Base-by-base conservation (phyloP, 2,797 vertebrate genomes). In the Margarornis squamiger region DNA sequence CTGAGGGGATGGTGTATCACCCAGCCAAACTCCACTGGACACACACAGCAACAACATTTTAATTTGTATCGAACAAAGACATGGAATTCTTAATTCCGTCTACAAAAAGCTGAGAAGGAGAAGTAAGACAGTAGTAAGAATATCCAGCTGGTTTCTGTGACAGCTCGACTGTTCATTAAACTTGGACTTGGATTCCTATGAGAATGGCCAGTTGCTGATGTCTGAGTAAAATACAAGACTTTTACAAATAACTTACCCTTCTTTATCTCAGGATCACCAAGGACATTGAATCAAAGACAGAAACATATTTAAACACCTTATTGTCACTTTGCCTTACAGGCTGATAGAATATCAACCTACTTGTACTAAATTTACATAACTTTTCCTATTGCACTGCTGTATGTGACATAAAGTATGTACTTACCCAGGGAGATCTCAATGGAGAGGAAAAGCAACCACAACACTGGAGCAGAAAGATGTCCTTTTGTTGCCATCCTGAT, bases 401-500 rank as follows among this genome's bases (percentile, higher is more conserved):
- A 54, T 15, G 21, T 20, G 43, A 92, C 93, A 86, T 54, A 32
- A 84, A 62, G 12, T n/a, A 43, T 9, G 16, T 72, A 81, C 96
- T 93, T 88, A 97, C 94, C 76, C 26, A 90, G n/a, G 36, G 79
- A 94, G 32, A 73, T 17, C 5, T 48, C 66, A 73, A 90, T 6
- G 29, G 23, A 70, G 55, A 93, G 39, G 22, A 93, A 36, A 61
- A 86, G 29, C 21, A 93, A 18, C 49, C 76, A 86, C 51, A 92
- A n/a, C 14, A 52, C 26, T 41, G 43, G 48, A 51, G 45, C 7
- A 72, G 62, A 86, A 84, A 78, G 23, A 70, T 52, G 39, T 58
- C 23, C 65, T 67, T 88, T 72, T 55, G 9, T 73, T 86, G n/a
- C 30, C 95, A 96, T 96, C 38, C 63, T 73, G 80, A 45, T 27